Percentiles rank a stretch among this genome's conserved stretches.
Conservation (phyloP, 1,140 invertebrate genomes). For the Goniozus legneri region DNA sequence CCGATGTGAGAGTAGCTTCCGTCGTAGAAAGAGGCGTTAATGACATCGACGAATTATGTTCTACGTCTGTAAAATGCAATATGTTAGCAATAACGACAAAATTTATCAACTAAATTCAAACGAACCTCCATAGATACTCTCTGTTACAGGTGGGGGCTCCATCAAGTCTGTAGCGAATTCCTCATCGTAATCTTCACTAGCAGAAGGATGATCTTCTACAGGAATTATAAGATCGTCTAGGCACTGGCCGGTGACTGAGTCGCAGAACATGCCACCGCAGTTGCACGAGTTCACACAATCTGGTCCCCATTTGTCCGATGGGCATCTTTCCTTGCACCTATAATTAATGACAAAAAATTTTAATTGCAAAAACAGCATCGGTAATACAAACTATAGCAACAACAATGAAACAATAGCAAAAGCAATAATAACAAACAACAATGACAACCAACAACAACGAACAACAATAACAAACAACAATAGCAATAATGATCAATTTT, state of each 20-base stretch:
- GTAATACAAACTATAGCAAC: no score
- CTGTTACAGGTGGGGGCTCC: constrained; percentile 2
- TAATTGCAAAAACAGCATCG: no score
- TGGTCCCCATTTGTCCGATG: constrained; percentile 32
- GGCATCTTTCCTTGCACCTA: constrained; percentile 41
- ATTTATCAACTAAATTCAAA: background rate
- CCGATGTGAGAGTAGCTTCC: no score
- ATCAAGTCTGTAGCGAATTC: background rate
- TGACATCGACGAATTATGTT: no score
- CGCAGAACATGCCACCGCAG: constrained; percentile 27
- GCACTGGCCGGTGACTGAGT: constrained; percentile 39
- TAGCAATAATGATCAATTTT: no score
- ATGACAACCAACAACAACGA: no score
- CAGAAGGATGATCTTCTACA: rapidly evolving
- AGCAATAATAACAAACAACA: no score
- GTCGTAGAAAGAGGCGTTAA: no score
- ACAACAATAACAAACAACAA: no score
- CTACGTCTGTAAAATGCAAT: no score
- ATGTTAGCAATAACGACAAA: background rate
- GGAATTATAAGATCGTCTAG: constrained; percentile 1
- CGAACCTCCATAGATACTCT: background rate
- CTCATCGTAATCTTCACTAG: background rate
- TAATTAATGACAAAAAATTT: no score
- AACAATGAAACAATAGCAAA: no score
- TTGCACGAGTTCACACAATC: constrained; percentile 29